phyloP scores from a whole-genome alignment of 2,888 invertebrate genomes.

The Watsonalla binaria region DNA sequence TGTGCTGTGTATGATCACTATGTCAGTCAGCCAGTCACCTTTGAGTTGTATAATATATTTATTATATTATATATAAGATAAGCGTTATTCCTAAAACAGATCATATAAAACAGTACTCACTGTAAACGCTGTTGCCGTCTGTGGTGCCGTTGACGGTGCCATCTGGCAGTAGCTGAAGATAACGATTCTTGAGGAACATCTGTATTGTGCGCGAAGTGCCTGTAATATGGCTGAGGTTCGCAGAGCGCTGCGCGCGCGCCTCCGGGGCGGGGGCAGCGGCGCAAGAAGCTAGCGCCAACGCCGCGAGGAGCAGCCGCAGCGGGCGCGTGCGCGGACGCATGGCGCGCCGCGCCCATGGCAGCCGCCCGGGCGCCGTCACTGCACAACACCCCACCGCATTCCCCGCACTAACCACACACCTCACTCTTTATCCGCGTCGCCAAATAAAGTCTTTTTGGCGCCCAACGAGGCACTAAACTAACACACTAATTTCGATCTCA shows the following conservation, averaged over 20 bases:
- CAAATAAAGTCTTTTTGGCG: constrained; percentile 15
- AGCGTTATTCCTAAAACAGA: neutral
- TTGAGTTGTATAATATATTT: no score
- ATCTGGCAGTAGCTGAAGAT: constrained; percentile 89
- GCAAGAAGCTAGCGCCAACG: constrained; percentile 74
- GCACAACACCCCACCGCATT: constrained; percentile 55
- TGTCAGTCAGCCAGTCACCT: no score
- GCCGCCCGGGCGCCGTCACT: constrained; percentile 75
- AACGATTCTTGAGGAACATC: constrained; percentile 90
- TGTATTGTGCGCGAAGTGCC: constrained; percentile 89
- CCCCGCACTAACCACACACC: constrained; percentile 36
- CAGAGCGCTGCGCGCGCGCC: constrained; percentile 85
- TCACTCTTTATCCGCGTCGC: constrained; percentile 10
- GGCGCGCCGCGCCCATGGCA: constrained; percentile 77
- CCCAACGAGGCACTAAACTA: constrained; percentile 8
- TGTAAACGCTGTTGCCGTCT: constrained; percentile 89
- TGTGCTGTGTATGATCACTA: no score
- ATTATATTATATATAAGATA: neutral
- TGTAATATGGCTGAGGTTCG: constrained; percentile 88
- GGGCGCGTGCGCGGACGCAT: constrained; percentile 73
- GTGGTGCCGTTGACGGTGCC: constrained; percentile 91
- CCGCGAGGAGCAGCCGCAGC: constrained; percentile 74
- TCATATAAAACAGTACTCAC: constrained; percentile 82
- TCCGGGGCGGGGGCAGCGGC: constrained; percentile 74
- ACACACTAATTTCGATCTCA: neutral